A percentile compares a stretch with the other conserved stretches of the same genome.
phyloP scores from a whole-genome alignment of 2,797 vertebrate species.

The Carapus acus region DNA sequence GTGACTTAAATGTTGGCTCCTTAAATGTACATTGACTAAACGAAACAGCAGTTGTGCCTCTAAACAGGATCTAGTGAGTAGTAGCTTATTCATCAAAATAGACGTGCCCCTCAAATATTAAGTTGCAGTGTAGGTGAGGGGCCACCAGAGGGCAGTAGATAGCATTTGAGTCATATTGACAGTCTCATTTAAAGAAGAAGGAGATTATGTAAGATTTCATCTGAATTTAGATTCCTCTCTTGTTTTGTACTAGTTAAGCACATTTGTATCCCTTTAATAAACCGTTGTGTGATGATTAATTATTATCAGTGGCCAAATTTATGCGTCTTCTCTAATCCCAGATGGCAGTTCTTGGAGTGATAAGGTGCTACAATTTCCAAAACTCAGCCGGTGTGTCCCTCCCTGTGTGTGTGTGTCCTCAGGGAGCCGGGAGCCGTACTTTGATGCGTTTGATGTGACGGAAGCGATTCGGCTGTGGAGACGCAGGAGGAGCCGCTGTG shows the following conservation, averaged over 20 bases:
- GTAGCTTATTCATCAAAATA: not conserved
- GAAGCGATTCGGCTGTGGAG: conserved; percentile 39
- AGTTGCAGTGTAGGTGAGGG: conserved; percentile 1
- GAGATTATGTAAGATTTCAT: not conserved
- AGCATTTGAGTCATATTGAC: not conserved
- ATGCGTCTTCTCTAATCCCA: conserved; percentile 1
- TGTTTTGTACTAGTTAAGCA: not conserved
- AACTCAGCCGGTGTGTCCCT: conserved; percentile 23
- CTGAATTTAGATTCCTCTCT: not conserved
- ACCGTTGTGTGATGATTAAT: not conserved
- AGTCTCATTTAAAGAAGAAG: not conserved
- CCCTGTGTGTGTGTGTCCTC: conserved; percentile 49
- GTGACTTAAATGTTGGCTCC: not conserved
- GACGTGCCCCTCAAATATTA: too few relatives aligned
- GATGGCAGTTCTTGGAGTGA: conserved; percentile 2
- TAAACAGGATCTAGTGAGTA: too few relatives aligned
- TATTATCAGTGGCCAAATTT: not conserved
- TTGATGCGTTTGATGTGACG: conserved; percentile 64
- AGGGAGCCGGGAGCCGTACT: conserved; percentile 53
- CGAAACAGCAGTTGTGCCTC: too few relatives aligned
- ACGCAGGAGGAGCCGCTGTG: conserved; percentile 24
- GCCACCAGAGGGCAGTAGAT: conserved; percentile 52
- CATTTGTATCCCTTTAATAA: not conserved
- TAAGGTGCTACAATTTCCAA: not conserved
- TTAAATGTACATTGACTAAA: conserved; percentile 10